These are phyloP conservation scores for Oxyteleia sp. DNA, from an alignment of 2,888 invertebrate species.

Conservation along the genomic window DNA sequence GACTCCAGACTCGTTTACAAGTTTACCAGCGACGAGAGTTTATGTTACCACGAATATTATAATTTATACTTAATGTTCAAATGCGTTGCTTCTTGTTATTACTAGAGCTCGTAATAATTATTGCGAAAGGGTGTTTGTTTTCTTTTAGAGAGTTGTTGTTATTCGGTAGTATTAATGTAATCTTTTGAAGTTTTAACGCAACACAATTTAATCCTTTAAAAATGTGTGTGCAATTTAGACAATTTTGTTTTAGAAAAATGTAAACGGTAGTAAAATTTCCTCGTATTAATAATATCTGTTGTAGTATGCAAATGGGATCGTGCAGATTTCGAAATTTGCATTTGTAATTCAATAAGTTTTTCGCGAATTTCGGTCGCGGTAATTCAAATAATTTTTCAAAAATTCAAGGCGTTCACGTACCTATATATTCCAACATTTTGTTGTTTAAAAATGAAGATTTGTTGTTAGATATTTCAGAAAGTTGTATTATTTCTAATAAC, in stretches of 20 bases:
- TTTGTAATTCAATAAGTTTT: conserved; percentile 29
- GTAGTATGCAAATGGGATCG: conserved; percentile 3
- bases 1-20: conserved; percentile 2
- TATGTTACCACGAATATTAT: conserved; percentile 9
- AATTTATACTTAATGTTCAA: conserved; percentile 2
- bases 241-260: too few species aligned
- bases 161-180: too few species aligned
- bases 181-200: too few species aligned
- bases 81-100: too few species aligned
- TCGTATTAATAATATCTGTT: not conserved
- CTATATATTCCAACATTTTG: too few species aligned
- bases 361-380: not conserved
- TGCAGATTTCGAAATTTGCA: conserved; percentile 3
- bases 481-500: too few species aligned
- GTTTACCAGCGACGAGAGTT: conserved; percentile 1
- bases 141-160: not conserved
- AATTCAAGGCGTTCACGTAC: not conserved
- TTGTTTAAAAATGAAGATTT: too few species aligned
- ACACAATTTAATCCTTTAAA: too few species aligned
- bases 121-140: too few species aligned
- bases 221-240: too few species aligned
- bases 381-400: conserved; percentile 3
- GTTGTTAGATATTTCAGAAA: too few species aligned
- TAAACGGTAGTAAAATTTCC: not conserved
- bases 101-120: too few species aligned